Evolutionary conservation across 2,888 invertebrate genomes (phyloP).

Genomic region (Leptogaster cylindrica): DNA sequence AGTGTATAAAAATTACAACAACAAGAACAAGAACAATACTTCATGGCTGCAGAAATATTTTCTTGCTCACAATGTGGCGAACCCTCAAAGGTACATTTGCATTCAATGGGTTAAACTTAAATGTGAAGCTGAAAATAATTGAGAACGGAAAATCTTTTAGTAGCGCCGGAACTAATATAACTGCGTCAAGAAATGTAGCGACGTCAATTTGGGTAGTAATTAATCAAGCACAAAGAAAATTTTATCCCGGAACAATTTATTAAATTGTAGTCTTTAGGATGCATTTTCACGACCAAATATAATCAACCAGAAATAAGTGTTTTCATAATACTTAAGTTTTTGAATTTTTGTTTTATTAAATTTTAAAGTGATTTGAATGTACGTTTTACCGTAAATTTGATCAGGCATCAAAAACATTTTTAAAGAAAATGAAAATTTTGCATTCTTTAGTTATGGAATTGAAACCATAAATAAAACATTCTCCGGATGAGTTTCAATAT

Average conservation of each 20-base stretch:
- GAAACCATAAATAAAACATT: too few relatives aligned
- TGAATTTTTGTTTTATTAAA: neutral
- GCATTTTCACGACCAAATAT: neutral
- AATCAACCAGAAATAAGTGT: neutral
- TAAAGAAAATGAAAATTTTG: too few relatives aligned
- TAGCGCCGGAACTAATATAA: too few relatives aligned
- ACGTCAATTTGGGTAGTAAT: constrained; percentile 17
- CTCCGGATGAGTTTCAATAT: too few relatives aligned
- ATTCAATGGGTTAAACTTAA: constrained; percentile 39
- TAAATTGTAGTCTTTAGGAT: neutral
- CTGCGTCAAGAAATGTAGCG: neutral
- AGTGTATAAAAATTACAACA: constrained; percentile 29
- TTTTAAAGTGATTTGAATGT: too few relatives aligned
- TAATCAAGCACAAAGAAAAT: neutral
- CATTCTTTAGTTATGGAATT: too few relatives aligned
- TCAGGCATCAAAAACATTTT: neutral
- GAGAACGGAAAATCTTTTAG: constrained; percentile 36
- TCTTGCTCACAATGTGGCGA: neutral
- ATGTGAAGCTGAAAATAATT: constrained; percentile 31
- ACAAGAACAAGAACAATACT: neutral
- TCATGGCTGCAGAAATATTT: neutral
- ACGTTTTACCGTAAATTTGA: too few relatives aligned
- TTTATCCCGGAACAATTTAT: neutral
- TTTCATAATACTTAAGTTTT: neutral
- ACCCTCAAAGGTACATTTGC: constrained; percentile 12